Conservation (phyloP, 2,113 vertebrate genomes). For the Otis tarda region DNA sequence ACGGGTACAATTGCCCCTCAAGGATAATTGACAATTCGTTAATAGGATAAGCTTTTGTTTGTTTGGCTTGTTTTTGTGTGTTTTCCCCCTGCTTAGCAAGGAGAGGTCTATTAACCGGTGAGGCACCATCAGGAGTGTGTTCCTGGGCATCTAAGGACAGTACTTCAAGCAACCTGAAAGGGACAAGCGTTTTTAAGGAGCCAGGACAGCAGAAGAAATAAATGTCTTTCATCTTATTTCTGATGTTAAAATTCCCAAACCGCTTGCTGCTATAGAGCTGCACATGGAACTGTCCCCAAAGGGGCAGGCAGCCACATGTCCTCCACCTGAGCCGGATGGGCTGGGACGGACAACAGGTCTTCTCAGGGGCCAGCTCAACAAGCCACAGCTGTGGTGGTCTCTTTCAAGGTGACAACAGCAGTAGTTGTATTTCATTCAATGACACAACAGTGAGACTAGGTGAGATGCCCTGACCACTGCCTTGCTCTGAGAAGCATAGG, state of each 20-base stretch:
- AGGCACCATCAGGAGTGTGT: neutral
- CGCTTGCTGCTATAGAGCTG: neutral
- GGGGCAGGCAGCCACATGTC: neutral
- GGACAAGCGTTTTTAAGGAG: neutral
- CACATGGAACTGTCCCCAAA: neutral
- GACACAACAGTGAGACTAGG: neutral
- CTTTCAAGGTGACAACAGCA: neutral
- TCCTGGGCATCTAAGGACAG: neutral
- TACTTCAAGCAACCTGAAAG: neutral
- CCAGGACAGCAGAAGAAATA: neutral
- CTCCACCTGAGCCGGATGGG: neutral
- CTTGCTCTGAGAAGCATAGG: neutral
- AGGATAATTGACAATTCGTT: slow-evolving; percentile 44
- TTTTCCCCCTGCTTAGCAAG: neutral
- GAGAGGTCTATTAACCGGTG: neutral
- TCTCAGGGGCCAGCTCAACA: neutral
- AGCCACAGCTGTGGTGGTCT: neutral
- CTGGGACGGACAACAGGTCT: slow-evolving; percentile 6
- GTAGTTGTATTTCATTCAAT: accelerated
- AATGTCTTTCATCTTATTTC: neutral
- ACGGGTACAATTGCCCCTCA: neutral
- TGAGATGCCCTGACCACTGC: neutral
- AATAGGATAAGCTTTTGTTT: slow-evolving; percentile 41
- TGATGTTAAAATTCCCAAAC: neutral
- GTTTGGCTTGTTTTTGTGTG: neutral